phyloP scores from a whole-genome alignment of 1,140 invertebrate genomes.

The Spodoptera frugiperda region DNA sequence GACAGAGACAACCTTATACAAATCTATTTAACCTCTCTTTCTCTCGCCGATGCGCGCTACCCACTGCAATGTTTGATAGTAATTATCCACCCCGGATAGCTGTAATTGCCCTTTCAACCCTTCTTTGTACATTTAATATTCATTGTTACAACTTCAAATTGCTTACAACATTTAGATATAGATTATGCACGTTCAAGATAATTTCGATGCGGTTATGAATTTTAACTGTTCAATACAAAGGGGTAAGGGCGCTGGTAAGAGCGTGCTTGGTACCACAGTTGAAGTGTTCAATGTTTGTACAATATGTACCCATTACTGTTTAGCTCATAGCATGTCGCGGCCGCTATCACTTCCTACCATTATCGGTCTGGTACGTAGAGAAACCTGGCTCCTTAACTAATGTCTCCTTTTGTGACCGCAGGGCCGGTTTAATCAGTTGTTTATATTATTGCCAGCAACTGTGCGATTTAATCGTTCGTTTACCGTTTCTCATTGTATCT shows the following conservation, averaged over 20 bases:
- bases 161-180: constrained; percentile 36
- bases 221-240: constrained; percentile 6
- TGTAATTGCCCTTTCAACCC: constrained; percentile 57
- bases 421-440: constrained; percentile 79
- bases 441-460: constrained; percentile 79
- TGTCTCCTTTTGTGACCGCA: constrained; percentile 81
- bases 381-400: constrained; percentile 72
- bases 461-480: constrained; percentile 77
- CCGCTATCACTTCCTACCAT: constrained; percentile 77
- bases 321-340: constrained; percentile 42
- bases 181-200: constrained; percentile 34
- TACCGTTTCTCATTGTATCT: constrained; percentile 79
- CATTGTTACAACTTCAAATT: constrained; percentile 55
- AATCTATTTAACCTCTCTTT: constrained; percentile 44
- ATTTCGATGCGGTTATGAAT: constrained; percentile 35
- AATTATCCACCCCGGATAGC: constrained; percentile 50
- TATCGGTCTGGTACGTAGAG: constrained; percentile 72
- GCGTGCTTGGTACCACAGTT: constrained; percentile 3
- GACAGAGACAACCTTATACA: constrained; percentile 48
- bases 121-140: constrained; percentile 57
- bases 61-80: constrained; percentile 52
- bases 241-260: constrained; percentile 54
- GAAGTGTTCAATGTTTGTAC: constrained; percentile 62
- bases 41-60: constrained; percentile 45
- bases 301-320: constrained; percentile 65